Evolutionary conservation across 2,888 invertebrate genomes (phyloP), one percentile per base, ranked within the genome.

Genomic region (Thyatira batis): DNA sequence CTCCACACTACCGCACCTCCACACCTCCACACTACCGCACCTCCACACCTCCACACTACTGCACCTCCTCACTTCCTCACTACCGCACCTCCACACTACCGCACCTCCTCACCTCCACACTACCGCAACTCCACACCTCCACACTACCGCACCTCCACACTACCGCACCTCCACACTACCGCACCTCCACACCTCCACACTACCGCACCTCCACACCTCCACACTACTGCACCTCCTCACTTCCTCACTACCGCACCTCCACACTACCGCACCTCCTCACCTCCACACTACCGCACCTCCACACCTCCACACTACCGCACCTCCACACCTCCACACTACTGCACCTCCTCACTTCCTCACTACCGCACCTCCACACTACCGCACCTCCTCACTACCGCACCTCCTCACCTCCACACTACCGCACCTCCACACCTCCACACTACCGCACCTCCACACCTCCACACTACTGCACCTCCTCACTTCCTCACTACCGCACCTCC

Each of bases 101-200:
- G n/a, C 30, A 30, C n/a, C n/a, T n/a, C n/a, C n/a, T n/a, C n/a
- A n/a, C n/a, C n/a, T n/a, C n/a, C n/a, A n/a, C n/a, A n/a, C n/a
- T n/a, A n/a, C n/a, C n/a, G n/a, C 30, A 9, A 10, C 30, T 30
- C 10, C 2, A 10, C 10, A 11, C 30, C 2, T n/a, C 11, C 30
- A 30, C 30, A 23, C n/a, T 82, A 64, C 8, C 1, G 1, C n/a
- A 13, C 10, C 11, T 11, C 28, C 28, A 11, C 28, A 11, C 11
- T 4, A 11, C 4, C 11, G 2, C 33, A 6, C 33, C n/a, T 13
- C 3, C 13, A 3, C 10, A 30, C 1, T 30, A 30, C 3, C 30
- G n/a, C 30, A 30, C n/a, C n/a, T n/a, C n/a, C n/a, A n/a, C n/a
- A n/a, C n/a, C n/a, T n/a, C n/a, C n/a, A n/a, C n/a, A n/a, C n/a